These are phyloP conservation scores for Darevskia mixta DNA, from an alignment of 2,797 vertebrate genomes.

Conservation along the genomic window DNA sequence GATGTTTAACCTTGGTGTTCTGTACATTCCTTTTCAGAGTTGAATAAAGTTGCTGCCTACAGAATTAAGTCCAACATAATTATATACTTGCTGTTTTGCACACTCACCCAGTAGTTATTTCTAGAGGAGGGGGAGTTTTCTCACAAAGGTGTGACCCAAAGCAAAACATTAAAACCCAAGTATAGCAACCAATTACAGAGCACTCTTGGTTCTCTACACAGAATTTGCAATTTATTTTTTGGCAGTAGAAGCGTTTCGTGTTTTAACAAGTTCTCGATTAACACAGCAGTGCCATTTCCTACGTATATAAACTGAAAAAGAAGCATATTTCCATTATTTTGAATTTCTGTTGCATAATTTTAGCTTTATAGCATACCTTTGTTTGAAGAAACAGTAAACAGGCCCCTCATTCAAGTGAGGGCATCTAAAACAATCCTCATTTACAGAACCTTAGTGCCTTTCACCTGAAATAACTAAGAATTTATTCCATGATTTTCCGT, in stretches of 20 bases:
- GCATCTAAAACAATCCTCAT: not conserved
- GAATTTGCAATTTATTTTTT: not conserved
- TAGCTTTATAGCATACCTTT: not conserved
- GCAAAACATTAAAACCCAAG: too few relatives aligned
- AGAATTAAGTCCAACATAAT: not conserved
- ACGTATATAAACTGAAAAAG: not conserved
- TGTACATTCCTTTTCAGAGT: constrained; percentile 1
- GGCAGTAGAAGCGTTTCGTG: not conserved
- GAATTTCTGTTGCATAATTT: not conserved
- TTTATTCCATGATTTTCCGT: not conserved
- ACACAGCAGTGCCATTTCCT: not conserved
- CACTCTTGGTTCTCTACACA: not conserved
- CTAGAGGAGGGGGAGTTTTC: not conserved
- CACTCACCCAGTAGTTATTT: not conserved
- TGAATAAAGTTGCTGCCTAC: not conserved
- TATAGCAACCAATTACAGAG: too few relatives aligned
- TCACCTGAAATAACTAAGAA: not conserved
- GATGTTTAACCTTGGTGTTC: constrained; percentile 65
- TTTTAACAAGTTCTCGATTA: not conserved
- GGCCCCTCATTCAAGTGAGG: not conserved
- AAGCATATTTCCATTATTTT: not conserved
- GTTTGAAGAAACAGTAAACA: not conserved
- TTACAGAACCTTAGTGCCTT: not conserved
- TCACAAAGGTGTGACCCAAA: too few relatives aligned
- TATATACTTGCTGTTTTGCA: not conserved